A percentile compares a stretch with the other conserved stretches of the same genome.
These are phyloP conservation scores for Dioctria linearis DNA, from an alignment of 2,888 invertebrate genomes.

Conservation along the genomic window DNA sequence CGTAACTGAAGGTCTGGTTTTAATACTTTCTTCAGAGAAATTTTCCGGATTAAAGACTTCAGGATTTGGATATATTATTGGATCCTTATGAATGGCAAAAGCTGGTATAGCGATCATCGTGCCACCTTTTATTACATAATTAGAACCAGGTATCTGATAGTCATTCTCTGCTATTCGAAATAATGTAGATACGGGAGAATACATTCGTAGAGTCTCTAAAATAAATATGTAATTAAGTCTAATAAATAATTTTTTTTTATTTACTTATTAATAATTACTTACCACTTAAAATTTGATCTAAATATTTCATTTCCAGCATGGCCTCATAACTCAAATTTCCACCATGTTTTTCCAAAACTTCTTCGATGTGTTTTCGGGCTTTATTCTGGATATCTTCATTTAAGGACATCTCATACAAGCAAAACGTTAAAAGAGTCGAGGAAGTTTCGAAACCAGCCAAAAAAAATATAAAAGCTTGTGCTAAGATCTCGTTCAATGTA, in stretches of 20 bases:
- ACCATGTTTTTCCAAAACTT: slow-evolving; percentile 63
- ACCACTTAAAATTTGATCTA: slow-evolving; percentile 70
- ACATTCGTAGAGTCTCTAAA: slow-evolving; percentile 74
- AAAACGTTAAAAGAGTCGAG: slow-evolving; percentile 69
- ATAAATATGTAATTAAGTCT: background rate
- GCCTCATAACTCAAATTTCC: slow-evolving; percentile 69
- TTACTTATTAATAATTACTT: slow-evolving; percentile 4
- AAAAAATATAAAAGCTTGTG: slow-evolving; percentile 71
- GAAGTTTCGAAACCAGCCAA: slow-evolving; percentile 72
- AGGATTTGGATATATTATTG: slow-evolving; percentile 66
- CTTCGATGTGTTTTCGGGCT: slow-evolving; percentile 65
- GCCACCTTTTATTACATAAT: slow-evolving; percentile 71
- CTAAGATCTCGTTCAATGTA: slow-evolving; percentile 65
- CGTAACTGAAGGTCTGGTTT: slow-evolving; percentile 70
- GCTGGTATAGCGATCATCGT: slow-evolving; percentile 63
- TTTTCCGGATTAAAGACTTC: slow-evolving; percentile 76
- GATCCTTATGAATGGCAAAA: slow-evolving; percentile 67
- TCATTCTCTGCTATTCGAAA: slow-evolving; percentile 71
- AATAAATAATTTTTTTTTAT: background rate
- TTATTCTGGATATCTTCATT: slow-evolving; percentile 70
- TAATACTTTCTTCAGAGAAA: slow-evolving; percentile 74
- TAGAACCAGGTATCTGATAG: slow-evolving; percentile 70
- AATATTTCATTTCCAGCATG: slow-evolving; percentile 69
- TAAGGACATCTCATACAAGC: slow-evolving; percentile 68
- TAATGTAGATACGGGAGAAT: slow-evolving; percentile 72